Percentiles rank a stretch among this genome's conserved stretches.
phyloP scores from a whole-genome alignment of 2,113 vertebrate genomes.

The Halichoeres trimaculatus region DNA sequence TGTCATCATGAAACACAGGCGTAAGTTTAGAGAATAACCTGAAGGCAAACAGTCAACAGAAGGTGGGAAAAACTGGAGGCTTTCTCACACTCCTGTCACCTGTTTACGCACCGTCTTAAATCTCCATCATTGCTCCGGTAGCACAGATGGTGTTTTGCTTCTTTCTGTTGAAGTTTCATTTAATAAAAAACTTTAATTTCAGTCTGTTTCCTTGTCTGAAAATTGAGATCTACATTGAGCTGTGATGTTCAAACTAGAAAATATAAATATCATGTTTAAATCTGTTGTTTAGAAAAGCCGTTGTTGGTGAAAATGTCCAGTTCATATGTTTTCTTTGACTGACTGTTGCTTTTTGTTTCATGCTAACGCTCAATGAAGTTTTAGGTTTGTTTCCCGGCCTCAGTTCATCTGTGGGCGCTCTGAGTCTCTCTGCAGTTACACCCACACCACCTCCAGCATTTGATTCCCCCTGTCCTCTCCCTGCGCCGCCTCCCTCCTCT shows the following conservation, averaged over 20 bases:
- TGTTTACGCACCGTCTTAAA: neutral
- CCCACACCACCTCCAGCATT: slow-evolving; percentile 2
- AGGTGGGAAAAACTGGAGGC: neutral
- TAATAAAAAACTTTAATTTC: neutral
- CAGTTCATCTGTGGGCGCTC: neutral
- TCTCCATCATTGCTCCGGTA: neutral
- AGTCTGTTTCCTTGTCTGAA: neutral
- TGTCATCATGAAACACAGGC: neutral
- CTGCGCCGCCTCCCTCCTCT: neutral
- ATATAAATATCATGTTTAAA: no score
- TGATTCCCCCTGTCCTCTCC: slow-evolving; percentile 8
- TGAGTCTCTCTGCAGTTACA: slow-evolving; percentile 5
- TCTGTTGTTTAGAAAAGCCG: no score
- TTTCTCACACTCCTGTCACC: neutral
- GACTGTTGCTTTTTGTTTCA: no score
- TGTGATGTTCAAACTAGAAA: no score
- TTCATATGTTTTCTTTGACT: no score
- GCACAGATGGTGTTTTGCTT: neutral
- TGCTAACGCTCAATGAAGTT: no score
- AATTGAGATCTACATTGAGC: no score
- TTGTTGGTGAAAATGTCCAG: no score
- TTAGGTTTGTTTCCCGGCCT: neutral
- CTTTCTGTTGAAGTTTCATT: neutral
- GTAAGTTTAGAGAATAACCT: neutral
- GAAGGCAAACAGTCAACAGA: neutral